Conservation (phyloP, 2,113 vertebrate genomes). For the Petrocephalus zakoni region DNA sequence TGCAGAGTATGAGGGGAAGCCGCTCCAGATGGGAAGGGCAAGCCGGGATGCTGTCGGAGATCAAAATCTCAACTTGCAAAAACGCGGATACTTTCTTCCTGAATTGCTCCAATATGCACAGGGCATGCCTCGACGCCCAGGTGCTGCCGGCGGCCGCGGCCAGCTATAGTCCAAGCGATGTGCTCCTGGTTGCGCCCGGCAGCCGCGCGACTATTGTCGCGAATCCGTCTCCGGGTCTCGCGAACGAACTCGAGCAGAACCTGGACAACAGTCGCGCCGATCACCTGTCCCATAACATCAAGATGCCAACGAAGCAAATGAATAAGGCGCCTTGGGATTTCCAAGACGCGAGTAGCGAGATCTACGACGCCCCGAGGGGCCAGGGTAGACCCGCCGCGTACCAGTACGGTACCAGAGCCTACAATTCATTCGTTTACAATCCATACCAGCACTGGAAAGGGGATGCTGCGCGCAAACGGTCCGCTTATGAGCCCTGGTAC, state of each 20-base stretch:
- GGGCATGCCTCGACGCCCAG: constrained; percentile 29
- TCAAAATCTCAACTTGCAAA: constrained; percentile 12
- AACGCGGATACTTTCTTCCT: constrained; percentile 35
- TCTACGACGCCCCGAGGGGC: not conserved
- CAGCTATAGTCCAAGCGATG: constrained; percentile 14
- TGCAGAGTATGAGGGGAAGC: not conserved
- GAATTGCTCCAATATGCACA: constrained; percentile 25
- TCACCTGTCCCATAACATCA: not conserved
- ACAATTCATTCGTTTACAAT: constrained; percentile 4
- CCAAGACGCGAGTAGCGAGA: constrained; percentile 26
- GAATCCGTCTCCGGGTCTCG: not conserved
- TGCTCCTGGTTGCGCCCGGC: not conserved
- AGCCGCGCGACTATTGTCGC: not conserved
- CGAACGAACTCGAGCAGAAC: not conserved
- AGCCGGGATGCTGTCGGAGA: not conserved
- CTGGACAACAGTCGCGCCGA: not conserved
- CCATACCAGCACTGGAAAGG: constrained; percentile 1
- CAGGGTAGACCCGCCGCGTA: constrained; percentile 50
- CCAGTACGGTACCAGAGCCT: not conserved
- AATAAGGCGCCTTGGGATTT: constrained; percentile 26
- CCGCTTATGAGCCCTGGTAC: constrained; percentile 54
- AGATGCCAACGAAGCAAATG: constrained; percentile 15
- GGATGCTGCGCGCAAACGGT: not conserved
- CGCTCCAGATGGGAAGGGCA: constrained; percentile 4
- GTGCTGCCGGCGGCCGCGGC: constrained; percentile 22